These are phyloP conservation scores for Harpagoxenus sublaevis DNA, from an alignment of 2,888 invertebrate species.

Conservation along the genomic window DNA sequence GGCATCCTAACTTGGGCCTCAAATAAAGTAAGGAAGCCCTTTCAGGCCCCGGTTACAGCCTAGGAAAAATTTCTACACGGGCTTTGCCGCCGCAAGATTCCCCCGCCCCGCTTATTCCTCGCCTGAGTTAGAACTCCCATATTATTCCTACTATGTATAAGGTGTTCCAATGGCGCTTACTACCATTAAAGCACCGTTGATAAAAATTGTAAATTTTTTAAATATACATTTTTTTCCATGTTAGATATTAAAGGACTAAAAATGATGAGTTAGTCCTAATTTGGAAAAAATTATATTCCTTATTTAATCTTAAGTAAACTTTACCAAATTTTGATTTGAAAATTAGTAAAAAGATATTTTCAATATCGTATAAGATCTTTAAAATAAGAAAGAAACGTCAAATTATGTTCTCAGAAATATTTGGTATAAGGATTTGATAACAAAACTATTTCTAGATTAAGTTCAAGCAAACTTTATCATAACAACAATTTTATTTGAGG, in stretches of 20 bases:
- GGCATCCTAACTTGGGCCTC: too few relatives aligned
- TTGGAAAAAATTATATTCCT: neutral
- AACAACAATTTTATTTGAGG: neutral
- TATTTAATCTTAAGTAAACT: neutral
- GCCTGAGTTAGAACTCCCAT: too few relatives aligned
- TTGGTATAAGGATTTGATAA: neutral
- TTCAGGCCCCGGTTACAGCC: too few relatives aligned
- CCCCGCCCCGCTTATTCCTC: too few relatives aligned
- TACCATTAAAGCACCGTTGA: neutral
- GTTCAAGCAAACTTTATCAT: neutral
- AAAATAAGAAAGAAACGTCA: neutral
- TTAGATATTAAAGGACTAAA: neutral
- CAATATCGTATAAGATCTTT: neutral
- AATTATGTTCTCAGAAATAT: neutral
- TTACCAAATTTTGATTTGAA: neutral
- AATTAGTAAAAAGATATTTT: neutral
- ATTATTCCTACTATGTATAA: neutral
- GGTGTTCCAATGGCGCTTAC: neutral
- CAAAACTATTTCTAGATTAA: conserved; percentile 9
- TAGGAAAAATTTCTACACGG: too few relatives aligned
- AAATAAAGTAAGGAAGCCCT: too few relatives aligned
- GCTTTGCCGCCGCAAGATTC: too few relatives aligned
- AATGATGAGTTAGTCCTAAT: neutral
- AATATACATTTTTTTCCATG: neutral
- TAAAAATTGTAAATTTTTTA: neutral